Evolutionary conservation across 2,888 invertebrate species (phyloP).

Genomic region (Phengaris alcon): DNA sequence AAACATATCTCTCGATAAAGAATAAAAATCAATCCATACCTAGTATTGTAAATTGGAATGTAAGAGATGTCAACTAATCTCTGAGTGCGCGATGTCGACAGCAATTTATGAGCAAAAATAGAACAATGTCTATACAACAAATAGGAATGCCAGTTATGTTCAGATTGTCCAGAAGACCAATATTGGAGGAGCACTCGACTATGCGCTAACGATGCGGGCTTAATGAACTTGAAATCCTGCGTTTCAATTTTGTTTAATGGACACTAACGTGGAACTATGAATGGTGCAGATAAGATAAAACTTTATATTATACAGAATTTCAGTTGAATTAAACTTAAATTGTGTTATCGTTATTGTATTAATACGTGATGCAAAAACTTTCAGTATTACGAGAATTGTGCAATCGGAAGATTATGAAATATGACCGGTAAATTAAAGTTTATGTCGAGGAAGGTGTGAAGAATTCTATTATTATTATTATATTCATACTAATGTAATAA

Average conservation of each 20-base stretch:
- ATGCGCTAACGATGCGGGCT: constrained; percentile 70
- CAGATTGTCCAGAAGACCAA: constrained; percentile 63
- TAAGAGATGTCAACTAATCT: background rate
- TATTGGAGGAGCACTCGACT: constrained; percentile 73
- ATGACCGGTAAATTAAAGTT: too few species aligned
- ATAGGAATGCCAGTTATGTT: constrained; percentile 40
- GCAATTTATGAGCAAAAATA: constrained; percentile 14
- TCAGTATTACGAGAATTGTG: too few species aligned
- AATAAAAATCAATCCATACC: too few species aligned
- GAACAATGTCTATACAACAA: constrained; percentile 15
- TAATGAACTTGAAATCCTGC: constrained; percentile 77
- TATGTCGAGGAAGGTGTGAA: too few species aligned
- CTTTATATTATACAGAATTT: constrained; percentile 13
- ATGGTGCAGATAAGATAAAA: constrained; percentile 36
- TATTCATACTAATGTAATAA: too few species aligned
- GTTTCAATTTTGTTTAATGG: constrained; percentile 73
- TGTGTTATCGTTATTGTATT: too few species aligned
- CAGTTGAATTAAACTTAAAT: background rate
- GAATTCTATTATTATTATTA: too few species aligned
- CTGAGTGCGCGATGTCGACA: background rate
- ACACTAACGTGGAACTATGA: constrained; percentile 55
- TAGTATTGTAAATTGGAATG: too few species aligned
- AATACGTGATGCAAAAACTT: too few species aligned
- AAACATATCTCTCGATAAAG: too few species aligned
- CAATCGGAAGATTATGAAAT: too few species aligned